phyloP scores from a whole-genome alignment of 2,888 invertebrate species.

The Rhagium mordax region DNA sequence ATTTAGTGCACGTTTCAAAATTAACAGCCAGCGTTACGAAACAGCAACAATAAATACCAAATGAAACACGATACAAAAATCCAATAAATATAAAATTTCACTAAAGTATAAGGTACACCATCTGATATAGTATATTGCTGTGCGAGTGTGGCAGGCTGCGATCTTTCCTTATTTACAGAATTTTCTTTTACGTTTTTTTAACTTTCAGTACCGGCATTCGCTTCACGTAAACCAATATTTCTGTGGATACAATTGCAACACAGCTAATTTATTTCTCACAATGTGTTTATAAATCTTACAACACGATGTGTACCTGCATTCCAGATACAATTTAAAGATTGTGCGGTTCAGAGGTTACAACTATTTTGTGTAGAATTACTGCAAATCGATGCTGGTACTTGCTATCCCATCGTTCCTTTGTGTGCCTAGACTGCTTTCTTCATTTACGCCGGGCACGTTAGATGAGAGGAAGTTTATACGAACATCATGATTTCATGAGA shows the following conservation, averaged over 20 bases:
- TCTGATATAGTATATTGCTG: neutral
- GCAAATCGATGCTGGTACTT: slow-evolving; percentile 43
- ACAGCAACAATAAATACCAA: neutral
- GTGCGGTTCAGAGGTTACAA: slow-evolving; percentile 53
- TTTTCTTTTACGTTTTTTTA: neutral
- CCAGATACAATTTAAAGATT: slow-evolving; percentile 56
- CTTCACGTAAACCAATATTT: slow-evolving; percentile 39
- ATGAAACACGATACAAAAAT: neutral
- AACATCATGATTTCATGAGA: neutral
- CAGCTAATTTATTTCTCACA: slow-evolving; percentile 36
- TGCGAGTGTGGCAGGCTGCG: neutral
- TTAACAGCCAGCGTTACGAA: neutral
- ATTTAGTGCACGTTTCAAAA: neutral
- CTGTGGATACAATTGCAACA: slow-evolving; percentile 43
- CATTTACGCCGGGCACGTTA: neutral
- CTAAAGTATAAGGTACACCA: neutral
- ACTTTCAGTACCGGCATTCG: neutral
- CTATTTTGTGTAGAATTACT: slow-evolving; percentile 55
- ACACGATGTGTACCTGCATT: slow-evolving; percentile 54
- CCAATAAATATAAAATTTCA: neutral
- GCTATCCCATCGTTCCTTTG: neutral
- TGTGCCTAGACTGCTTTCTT: neutral
- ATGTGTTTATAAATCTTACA: slow-evolving; percentile 52
- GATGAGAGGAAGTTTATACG: neutral
- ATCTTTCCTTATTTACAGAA: neutral